Percentiles rank a stretch among this genome's conserved stretches.
phyloP scores from a whole-genome alignment of 2,797 vertebrate genomes.

The Pagetopsis macropterus region DNA sequence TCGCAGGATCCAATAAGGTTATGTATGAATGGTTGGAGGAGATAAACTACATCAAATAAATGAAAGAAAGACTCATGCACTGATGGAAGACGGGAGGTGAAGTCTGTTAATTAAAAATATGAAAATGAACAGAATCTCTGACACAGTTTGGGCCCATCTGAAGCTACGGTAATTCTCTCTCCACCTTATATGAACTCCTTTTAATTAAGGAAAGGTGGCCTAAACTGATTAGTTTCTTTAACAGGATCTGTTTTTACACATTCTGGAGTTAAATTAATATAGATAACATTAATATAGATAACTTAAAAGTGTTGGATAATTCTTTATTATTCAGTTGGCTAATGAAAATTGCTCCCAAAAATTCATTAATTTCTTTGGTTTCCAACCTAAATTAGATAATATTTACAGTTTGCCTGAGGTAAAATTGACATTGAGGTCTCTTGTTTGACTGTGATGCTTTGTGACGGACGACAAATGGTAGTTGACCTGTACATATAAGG shows the following conservation, averaged over 20 bases:
- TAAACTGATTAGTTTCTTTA: constrained; percentile 39
- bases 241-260: constrained; percentile 24
- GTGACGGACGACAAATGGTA: constrained; percentile 54
- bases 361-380: neutral
- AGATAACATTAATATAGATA: constrained; percentile 15
- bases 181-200: constrained; percentile 48
- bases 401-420: neutral
- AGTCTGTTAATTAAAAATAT: constrained; percentile 86
- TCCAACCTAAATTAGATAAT: neutral
- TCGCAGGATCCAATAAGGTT: constrained; percentile 76
- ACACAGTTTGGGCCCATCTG: constrained; percentile 68
- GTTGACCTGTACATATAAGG: constrained; percentile 6
- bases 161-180: constrained; percentile 62
- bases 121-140: constrained; percentile 84
- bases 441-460: constrained; percentile 35
- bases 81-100: constrained; percentile 74
- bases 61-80: constrained; percentile 71
- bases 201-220: constrained; percentile 55
- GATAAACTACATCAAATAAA: constrained; percentile 84
- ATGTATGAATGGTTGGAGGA: constrained; percentile 82
- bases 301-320: neutral
- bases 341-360: neutral
- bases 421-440: constrained; percentile 3
- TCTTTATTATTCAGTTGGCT: constrained; percentile 30
- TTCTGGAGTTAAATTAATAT: constrained; percentile 15